Conservation (phyloP, 2,888 invertebrate genomes). For the Dioctria rufipes region DNA sequence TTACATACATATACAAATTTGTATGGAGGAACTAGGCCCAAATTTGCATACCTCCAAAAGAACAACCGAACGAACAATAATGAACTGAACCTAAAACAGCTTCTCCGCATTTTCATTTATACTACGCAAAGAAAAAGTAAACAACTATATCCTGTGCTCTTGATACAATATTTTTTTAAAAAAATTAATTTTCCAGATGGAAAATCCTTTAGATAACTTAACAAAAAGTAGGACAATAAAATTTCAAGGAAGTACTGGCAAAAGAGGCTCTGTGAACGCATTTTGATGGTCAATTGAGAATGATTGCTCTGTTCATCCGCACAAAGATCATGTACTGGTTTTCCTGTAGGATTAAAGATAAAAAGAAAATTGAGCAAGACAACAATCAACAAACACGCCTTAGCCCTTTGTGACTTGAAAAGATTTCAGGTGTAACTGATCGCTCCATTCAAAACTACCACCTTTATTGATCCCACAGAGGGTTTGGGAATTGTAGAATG, state of each 20-base stretch:
- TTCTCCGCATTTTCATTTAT: background rate
- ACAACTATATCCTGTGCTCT: conserved; percentile 14
- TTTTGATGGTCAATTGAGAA: conserved; percentile 40
- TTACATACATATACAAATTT: too few relatives aligned
- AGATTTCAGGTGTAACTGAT: conserved; percentile 33
- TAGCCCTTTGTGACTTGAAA: conserved; percentile 24
- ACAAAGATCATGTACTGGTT: conserved; percentile 2
- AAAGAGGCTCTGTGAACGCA: conserved; percentile 5
- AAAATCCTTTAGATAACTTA: conserved; percentile 14
- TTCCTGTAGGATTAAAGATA: conserved; percentile 24
- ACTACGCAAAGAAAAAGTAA: background rate
- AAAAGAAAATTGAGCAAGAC: conserved; percentile 42
- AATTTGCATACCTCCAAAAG: too few relatives aligned
- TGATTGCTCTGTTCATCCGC: conserved; percentile 26
- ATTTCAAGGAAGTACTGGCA: conserved; percentile 17
- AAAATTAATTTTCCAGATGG: conserved; percentile 44
- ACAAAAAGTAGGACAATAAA: background rate
- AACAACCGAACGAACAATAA: too few relatives aligned
- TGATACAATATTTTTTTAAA: background rate
- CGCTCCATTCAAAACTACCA: background rate
- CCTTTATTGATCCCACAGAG: too few relatives aligned
- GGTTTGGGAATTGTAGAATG: too few relatives aligned
- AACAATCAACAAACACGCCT: conserved; percentile 41
- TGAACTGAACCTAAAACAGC: too few relatives aligned
- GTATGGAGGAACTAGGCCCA: too few relatives aligned